phyloP scores from a whole-genome alignment of 2,113 vertebrate species.

The Aspiorhynchus laticeps region DNA sequence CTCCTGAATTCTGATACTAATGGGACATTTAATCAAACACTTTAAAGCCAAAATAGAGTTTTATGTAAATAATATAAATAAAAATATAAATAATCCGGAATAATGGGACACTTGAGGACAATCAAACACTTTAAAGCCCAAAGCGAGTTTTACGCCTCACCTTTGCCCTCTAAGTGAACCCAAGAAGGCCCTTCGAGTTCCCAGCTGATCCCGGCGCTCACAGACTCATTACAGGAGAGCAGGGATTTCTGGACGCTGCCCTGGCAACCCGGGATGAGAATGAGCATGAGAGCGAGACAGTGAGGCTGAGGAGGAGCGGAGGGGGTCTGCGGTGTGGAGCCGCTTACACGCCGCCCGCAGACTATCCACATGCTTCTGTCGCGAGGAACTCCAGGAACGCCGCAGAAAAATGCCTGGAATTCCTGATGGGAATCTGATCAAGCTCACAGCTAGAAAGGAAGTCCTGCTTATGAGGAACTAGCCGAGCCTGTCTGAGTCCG shows the following conservation, averaged over 20 bases:
- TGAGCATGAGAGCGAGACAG: conserved; percentile 60
- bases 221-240: conserved; percentile 30
- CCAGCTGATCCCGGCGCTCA: conserved; percentile 10
- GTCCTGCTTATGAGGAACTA: neutral
- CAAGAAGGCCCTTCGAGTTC: neutral
- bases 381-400: neutral
- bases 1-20: too few species aligned
- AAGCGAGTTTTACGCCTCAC: conserved; percentile 3
- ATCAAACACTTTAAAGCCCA: neutral
- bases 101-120: neutral
- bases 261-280: conserved; percentile 73
- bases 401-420: conserved; percentile 32
- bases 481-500: neutral
- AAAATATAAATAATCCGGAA: neutral
- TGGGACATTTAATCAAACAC: too few species aligned
- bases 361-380: neutral
- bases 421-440: conserved; percentile 30
- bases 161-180: conserved; percentile 45
- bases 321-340: conserved; percentile 26
- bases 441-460: conserved; percentile 20
- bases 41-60: too few species aligned
- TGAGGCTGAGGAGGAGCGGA: conserved; percentile 55
- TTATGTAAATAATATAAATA: too few species aligned
- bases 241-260: conserved; percentile 61
- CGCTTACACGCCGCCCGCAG: neutral